phyloP scores from a whole-genome alignment of 2,113 vertebrate species.

The Uropsilus gracilis region DNA sequence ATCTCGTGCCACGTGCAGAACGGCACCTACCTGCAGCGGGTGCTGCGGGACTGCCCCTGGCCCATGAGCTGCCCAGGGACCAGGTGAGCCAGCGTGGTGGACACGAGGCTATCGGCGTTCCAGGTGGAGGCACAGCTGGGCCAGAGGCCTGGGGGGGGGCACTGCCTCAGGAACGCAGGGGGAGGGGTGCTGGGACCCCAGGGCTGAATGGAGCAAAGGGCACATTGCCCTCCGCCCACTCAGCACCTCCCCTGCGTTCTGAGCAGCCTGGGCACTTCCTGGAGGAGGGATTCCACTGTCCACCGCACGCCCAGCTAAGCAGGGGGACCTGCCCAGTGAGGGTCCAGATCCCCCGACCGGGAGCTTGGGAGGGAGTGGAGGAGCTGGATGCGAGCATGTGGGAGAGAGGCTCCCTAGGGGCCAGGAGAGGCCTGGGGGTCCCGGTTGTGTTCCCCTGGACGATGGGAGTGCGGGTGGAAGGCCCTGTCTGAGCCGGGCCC shows the following conservation, averaged over 20 bases:
- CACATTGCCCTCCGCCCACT: background rate
- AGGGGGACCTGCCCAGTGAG: too few species aligned
- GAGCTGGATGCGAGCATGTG: rapidly evolving
- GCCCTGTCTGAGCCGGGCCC: background rate
- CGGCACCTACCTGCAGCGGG: slow-evolving; percentile 94
- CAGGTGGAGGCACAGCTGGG: background rate
- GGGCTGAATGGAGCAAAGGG: background rate
- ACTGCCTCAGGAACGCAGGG: background rate
- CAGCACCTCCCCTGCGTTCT: background rate
- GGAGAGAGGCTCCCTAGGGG: background rate
- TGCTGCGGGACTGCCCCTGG: slow-evolving; percentile 96
- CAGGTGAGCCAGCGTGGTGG: slow-evolving; percentile 86
- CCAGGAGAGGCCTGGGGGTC: background rate
- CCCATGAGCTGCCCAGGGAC: slow-evolving; percentile 92
- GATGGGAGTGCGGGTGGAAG: background rate
- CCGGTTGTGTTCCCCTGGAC: background rate
- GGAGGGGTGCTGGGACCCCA: background rate
- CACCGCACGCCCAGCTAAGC: too few species aligned
- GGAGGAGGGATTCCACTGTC: background rate
- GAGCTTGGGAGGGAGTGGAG: background rate
- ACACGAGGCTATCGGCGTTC: background rate
- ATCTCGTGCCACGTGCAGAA: slow-evolving; percentile 96
- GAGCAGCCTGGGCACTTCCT: background rate
- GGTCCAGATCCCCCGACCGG: too few species aligned
- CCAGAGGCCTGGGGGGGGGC: background rate